Evolutionary conservation across 2,888 invertebrate species (phyloP).

Genomic region (Adelphocoris suturalis): DNA sequence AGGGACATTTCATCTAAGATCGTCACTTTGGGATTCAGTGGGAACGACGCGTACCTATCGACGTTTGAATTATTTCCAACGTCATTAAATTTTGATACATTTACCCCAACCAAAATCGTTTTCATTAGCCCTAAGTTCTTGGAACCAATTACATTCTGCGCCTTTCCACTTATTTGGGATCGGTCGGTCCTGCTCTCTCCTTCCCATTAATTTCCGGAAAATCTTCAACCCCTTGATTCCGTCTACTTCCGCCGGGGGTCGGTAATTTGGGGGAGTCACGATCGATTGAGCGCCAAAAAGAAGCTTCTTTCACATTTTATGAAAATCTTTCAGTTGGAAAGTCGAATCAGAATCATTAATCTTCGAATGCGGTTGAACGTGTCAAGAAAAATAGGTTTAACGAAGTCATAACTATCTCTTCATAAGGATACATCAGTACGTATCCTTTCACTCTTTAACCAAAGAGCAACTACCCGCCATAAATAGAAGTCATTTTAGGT

Average conservation of each 20-base stretch:
- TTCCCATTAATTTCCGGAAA: constrained; percentile 5
- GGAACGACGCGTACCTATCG: too few species aligned
- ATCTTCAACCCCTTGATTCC: constrained; percentile 17
- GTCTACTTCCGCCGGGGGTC: neutral
- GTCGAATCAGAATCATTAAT: neutral
- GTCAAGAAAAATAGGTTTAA: too few species aligned
- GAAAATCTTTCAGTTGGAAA: neutral
- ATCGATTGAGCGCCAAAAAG: constrained; percentile 5
- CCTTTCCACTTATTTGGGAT: neutral
- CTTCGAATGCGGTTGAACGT: too few species aligned
- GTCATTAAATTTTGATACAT: neutral
- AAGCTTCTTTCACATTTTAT: neutral
- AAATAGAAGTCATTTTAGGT: too few species aligned
- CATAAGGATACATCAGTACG: too few species aligned
- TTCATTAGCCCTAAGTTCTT: neutral
- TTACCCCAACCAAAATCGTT: neutral
- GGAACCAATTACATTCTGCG: neutral
- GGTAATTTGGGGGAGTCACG: neutral
- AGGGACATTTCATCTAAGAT: neutral
- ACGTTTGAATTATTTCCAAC: neutral
- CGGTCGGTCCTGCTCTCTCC: neutral
- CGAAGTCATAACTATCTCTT: too few species aligned
- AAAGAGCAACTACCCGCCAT: too few species aligned
- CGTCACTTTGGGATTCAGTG: neutral
- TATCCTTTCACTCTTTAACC: too few species aligned